Conservation (phyloP, 2,113 vertebrate species). For the Leptocoma aspasia region DNA sequence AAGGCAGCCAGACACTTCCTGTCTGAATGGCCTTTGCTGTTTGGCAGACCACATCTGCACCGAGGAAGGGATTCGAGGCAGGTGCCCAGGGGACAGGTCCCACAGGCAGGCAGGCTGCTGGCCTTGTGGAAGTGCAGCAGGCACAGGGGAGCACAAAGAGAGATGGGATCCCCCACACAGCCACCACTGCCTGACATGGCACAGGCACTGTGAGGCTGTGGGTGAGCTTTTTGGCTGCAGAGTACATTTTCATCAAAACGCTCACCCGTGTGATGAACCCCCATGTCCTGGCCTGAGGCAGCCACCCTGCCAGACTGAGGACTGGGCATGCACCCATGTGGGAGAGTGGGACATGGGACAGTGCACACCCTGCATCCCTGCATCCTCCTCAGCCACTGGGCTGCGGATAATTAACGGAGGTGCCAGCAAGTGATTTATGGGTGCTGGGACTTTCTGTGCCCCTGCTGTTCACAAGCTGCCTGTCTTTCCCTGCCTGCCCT, state of each 20-base stretch:
- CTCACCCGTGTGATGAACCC: neutral
- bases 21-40: neutral
- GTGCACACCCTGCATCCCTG: neutral
- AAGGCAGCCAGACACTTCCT: neutral
- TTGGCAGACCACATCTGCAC: neutral
- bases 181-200: neutral
- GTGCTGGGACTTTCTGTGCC: neutral
- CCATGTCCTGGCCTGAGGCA: neutral
- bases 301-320: fast-evolving
- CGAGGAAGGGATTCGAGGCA: fast-evolving
- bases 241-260: neutral
- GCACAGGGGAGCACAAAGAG: neutral
- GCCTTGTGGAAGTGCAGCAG: neutral
- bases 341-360: neutral
- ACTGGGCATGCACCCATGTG: neutral
- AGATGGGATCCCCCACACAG: neutral
- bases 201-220: neutral
- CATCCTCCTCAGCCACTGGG: fast-evolving
- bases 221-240: neutral
- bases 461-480: neutral
- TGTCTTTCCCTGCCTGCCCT: neutral
- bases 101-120: neutral
- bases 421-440: neutral
- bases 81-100: neutral
- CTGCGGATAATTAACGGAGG: neutral